phyloP scores from a whole-genome alignment of 2,797 vertebrate genomes.

The Ataeniobius toweri region DNA sequence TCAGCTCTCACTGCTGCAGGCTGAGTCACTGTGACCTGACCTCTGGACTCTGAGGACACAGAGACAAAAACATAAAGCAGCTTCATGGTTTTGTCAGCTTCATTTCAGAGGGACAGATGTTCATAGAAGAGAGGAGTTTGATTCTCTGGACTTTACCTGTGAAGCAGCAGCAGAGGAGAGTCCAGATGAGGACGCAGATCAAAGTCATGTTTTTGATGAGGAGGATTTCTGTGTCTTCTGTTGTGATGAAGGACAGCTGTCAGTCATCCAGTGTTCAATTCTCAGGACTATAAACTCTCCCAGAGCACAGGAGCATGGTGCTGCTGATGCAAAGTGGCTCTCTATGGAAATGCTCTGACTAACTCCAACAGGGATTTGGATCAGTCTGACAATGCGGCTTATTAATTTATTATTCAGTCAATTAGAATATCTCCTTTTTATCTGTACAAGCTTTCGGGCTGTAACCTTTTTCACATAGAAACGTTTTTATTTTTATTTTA shows the following conservation, averaged over 20 bases:
- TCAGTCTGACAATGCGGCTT: too few relatives aligned
- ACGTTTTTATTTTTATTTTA: too few relatives aligned
- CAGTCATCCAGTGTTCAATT: background rate
- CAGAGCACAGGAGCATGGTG: background rate
- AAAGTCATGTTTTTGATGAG: slow-evolving; percentile 3
- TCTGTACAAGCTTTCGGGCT: too few relatives aligned
- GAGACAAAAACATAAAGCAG: background rate
- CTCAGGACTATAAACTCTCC: background rate
- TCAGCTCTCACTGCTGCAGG: background rate
- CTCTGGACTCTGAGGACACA: background rate
- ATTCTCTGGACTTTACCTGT: too few relatives aligned
- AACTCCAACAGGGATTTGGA: background rate
- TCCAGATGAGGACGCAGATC: background rate
- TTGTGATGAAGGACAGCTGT: background rate
- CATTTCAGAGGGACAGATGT: slow-evolving; percentile 1
- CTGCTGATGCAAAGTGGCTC: background rate
- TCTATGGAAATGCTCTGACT: background rate
- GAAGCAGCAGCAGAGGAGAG: too few relatives aligned
- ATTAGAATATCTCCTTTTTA: too few relatives aligned
- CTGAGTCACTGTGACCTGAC: background rate
- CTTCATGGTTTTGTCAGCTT: background rate
- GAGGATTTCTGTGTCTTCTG: slow-evolving; percentile 1
- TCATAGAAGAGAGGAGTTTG: background rate
- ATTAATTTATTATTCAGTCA: too few relatives aligned
- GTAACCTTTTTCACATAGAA: too few relatives aligned